phyloP scores from a whole-genome alignment of 2,797 vertebrate genomes.

The Acanthopagrus latus region DNA sequence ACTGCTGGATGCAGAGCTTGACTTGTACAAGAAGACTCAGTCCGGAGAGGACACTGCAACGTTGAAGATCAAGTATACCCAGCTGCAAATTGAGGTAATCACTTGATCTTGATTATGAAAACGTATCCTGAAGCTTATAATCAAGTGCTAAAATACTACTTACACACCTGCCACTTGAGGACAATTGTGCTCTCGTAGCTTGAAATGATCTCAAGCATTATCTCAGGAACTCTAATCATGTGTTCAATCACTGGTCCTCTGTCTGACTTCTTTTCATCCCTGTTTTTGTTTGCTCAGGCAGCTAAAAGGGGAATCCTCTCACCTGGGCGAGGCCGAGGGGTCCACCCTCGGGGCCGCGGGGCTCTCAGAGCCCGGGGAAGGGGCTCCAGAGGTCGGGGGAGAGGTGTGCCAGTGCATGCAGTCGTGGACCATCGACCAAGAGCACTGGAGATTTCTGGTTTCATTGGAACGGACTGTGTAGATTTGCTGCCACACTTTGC shows the following conservation, averaged over 20 bases:
- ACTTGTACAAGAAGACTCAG: conserved; percentile 97
- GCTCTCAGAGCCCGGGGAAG: conserved; percentile 89
- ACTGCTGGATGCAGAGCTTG: conserved; percentile 95
- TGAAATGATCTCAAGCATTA: background rate
- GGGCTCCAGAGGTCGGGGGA: conserved; percentile 88
- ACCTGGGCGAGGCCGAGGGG: conserved; percentile 90
- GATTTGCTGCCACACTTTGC: conserved; percentile 97
- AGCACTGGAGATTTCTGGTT: conserved; percentile 93
- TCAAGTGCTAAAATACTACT: background rate
- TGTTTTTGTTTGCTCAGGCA: conserved; percentile 82
- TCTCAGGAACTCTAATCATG: background rate
- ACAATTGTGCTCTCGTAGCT: conserved; percentile 19
- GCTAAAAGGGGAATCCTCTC: conserved; percentile 95
- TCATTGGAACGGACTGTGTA: conserved; percentile 90
- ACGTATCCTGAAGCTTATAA: background rate
- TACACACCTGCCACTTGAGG: conserved; percentile 38
- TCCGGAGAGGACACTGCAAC: conserved; percentile 95
- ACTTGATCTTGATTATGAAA: background rate
- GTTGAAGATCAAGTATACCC: conserved; percentile 93
- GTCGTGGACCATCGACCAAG: conserved; percentile 95
- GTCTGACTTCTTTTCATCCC: background rate
- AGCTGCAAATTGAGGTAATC: conserved; percentile 95
- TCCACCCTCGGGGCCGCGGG: conserved; percentile 87
- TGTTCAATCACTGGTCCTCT: background rate
- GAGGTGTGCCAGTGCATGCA: conserved; percentile 88